These are phyloP conservation scores for Scomber colias DNA, from an alignment of 2,113 vertebrate species.

Conservation along the genomic window DNA sequence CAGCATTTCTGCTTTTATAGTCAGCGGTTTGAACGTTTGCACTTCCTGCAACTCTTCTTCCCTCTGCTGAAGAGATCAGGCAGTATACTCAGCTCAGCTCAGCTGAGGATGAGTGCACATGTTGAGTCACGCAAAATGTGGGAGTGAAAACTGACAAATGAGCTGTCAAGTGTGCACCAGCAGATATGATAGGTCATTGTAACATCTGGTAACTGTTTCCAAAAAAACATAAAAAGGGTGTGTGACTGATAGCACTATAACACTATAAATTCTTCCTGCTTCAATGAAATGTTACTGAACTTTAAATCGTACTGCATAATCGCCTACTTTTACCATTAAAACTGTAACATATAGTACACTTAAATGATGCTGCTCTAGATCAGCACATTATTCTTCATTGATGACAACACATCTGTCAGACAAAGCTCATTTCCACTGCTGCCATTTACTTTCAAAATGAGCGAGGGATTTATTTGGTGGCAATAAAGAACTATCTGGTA, in stretches of 20 bases:
- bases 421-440: no score
- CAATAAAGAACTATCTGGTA: no score
- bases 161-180: not conserved
- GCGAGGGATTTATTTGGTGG: no score
- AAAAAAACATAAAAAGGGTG: not conserved
- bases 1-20: not conserved
- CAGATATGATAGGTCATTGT: not conserved
- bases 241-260: not conserved
- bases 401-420: no score
- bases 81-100: not conserved
- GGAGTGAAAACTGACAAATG: not conserved
- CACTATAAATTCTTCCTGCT: not conserved
- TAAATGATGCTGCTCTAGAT: no score
- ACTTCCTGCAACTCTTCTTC: not conserved
- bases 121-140: not conserved
- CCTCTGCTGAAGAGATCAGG: not conserved
- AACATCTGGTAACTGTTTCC: not conserved
- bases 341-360: not conserved
- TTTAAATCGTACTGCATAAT: not conserved
- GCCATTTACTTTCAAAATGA: no score
- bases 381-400: no score
- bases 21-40: not conserved
- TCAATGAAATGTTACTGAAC: not conserved
- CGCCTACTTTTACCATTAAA: not conserved
- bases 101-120: not conserved